These are phyloP conservation scores for Caerostris extrusa DNA, from an alignment of 1,140 invertebrate species.

Conservation along the genomic window DNA sequence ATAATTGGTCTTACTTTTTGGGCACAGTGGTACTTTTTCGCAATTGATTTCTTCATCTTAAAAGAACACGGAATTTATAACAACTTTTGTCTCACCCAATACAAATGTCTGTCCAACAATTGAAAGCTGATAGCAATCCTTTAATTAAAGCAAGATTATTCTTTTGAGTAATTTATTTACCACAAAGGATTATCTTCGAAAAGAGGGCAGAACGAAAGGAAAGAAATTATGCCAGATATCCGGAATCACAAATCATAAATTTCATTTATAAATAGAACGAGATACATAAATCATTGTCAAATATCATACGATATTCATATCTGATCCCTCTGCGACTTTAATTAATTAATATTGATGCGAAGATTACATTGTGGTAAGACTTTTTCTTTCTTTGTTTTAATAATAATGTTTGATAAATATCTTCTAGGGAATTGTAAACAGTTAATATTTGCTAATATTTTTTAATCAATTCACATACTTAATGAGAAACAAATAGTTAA, in stretches of 20 bases:
- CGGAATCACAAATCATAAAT: neutral
- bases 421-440: neutral
- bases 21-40: no score
- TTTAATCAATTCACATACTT: no score
- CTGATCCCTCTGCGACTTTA: neutral
- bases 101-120: neutral
- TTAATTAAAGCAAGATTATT: no score
- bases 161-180: neutral
- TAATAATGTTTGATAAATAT: neutral
- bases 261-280: neutral
- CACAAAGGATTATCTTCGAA: neutral
- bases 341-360: neutral
- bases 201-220: neutral
- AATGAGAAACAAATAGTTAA: no score
- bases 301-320: slow-evolving; percentile 4
- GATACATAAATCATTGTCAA: neutral
- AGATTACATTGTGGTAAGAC: neutral
- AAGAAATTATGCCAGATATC: neutral
- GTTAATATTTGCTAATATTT: no score
- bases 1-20: no score
- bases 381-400: neutral
- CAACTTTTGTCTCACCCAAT: no score
- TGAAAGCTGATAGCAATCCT: neutral
- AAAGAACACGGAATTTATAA: no score
- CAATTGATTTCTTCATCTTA: no score